Percentiles rank a stretch among this genome's conserved stretches.
Conservation (phyloP, 2,797 vertebrate genomes). For the Enteromius mattozi region DNA sequence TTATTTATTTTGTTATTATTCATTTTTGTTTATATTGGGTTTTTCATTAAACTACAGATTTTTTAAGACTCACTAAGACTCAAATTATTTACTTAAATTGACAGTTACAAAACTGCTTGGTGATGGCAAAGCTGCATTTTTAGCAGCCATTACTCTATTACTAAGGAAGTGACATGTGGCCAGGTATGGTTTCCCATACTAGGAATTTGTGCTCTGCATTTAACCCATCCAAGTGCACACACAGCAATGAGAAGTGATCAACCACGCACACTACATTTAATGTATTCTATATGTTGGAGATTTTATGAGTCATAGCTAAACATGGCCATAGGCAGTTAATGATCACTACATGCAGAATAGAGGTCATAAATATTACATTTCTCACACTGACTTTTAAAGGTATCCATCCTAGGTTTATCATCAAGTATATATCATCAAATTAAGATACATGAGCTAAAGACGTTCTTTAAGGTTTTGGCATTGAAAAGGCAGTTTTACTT, state of each 20-base stretch:
- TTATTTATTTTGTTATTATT: not conserved
- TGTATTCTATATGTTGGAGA: not conserved
- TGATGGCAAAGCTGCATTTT: not conserved
- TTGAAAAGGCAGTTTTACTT: not conserved
- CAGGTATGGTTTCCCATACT: no score
- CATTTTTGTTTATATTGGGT: not conserved
- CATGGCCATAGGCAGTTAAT: not conserved
- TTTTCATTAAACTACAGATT: not conserved
- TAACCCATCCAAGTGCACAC: no score
- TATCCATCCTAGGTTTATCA: not conserved
- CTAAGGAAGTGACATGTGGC: no score
- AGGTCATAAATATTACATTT: not conserved
- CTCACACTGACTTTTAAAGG: not conserved
- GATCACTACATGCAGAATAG: not conserved
- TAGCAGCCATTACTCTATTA: not conserved
- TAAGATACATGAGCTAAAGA: not conserved
- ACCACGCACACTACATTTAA: not conserved
- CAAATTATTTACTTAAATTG: not conserved
- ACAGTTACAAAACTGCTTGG: not conserved
- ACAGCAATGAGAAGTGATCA: no score
- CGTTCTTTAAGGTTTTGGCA: not conserved
- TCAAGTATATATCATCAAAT: not conserved
- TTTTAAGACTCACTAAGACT: no score
- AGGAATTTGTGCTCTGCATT: no score
- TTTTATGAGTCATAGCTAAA: not conserved